Evolutionary conservation across 2,888 invertebrate species (phyloP).

Genomic region (Dichetophora obliterata): DNA sequence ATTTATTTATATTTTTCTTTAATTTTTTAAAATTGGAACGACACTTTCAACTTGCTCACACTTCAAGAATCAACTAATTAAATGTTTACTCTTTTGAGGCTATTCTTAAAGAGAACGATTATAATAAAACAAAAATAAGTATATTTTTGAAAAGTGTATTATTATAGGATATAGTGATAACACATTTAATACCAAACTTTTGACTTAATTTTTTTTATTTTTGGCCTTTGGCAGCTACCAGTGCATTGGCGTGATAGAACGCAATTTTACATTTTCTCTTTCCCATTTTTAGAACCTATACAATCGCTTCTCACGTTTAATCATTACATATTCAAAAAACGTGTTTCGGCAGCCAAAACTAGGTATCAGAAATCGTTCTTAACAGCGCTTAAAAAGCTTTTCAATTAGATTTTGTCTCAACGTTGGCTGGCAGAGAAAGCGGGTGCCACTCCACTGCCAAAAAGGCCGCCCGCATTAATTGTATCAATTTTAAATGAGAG

Average conservation of each 20-base stretch:
- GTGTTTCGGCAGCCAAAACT: not conserved
- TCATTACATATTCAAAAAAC: slow-evolving; percentile 24
- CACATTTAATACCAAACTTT: too few species aligned
- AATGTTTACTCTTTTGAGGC: too few species aligned
- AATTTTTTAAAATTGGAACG: too few species aligned
- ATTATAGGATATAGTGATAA: too few species aligned
- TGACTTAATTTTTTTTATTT: too few species aligned
- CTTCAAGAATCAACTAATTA: too few species aligned
- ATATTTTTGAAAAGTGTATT: too few species aligned
- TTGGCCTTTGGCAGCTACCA: too few species aligned
- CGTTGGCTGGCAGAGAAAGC: not conserved
- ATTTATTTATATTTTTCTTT: too few species aligned
- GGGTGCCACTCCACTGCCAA: not conserved
- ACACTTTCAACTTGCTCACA: too few species aligned
- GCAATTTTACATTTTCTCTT: not conserved
- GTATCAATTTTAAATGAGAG: slow-evolving; percentile 31
- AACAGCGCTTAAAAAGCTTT: slow-evolving; percentile 37
- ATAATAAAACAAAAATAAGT: too few species aligned
- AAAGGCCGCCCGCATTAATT: slow-evolving; percentile 9
- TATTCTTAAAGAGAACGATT: too few species aligned
- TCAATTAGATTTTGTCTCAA: slow-evolving; percentile 24
- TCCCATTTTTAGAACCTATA: not conserved
- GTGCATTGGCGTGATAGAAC: not conserved
- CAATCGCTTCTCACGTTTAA: not conserved
- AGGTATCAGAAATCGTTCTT: slow-evolving; percentile 31